Percentiles rank a stretch among this genome's conserved stretches.
Evolutionary conservation across 2,113 vertebrate genomes (phyloP).

Genomic region (Microtus oregoni): DNA sequence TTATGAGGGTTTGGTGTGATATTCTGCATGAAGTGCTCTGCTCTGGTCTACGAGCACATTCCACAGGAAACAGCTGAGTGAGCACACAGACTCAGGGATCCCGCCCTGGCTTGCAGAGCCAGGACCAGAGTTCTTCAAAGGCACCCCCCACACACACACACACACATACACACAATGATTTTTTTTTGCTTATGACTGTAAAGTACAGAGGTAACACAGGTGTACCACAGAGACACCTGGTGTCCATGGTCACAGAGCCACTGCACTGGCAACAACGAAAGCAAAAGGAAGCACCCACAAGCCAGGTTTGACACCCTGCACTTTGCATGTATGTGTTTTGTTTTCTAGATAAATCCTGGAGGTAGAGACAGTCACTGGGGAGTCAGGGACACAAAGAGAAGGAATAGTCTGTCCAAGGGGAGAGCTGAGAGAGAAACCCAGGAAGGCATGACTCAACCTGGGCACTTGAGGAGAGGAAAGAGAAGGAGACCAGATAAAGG

Average conservation of each 20-base stretch:
- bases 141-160: neutral
- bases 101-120: neutral
- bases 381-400: neutral
- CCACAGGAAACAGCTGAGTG: neutral
- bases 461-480: too few relatives aligned
- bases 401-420: neutral
- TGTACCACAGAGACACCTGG: neutral
- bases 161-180: neutral
- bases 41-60: neutral
- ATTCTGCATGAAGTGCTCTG: fast-evolving
- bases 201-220: neutral
- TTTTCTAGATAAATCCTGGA: neutral
- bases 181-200: neutral
- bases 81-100: neutral
- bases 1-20: neutral
- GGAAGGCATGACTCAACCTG: neutral
- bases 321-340: neutral
- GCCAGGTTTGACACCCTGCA: neutral
- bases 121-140: neutral
- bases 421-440: neutral
- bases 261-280: neutral
- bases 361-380: neutral
- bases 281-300: neutral
- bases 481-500: neutral
- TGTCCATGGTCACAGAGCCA: neutral